A percentile compares a stretch with the other conserved stretches of the same genome.
These are phyloP conservation scores for Dicycla oo DNA, from an alignment of 2,888 invertebrate genomes.

Conservation along the genomic window DNA sequence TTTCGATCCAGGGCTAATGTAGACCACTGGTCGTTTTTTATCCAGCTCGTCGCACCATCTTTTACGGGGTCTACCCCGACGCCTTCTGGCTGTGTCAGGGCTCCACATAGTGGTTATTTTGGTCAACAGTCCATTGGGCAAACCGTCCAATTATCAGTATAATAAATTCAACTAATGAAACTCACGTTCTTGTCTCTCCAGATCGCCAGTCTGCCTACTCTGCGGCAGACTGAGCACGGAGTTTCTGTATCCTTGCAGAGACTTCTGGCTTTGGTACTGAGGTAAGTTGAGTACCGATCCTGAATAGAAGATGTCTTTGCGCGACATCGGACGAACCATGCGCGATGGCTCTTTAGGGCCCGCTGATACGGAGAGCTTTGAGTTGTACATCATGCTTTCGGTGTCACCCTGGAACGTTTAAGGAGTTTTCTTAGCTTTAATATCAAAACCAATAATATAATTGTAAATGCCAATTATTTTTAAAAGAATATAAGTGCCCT, in stretches of 20 bases:
- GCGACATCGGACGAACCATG: slow-evolving; percentile 97
- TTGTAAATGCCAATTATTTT: too few relatives aligned
- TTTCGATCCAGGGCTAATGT: too few relatives aligned
- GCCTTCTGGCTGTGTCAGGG: too few relatives aligned
- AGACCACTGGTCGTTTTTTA: too few relatives aligned
- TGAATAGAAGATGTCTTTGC: slow-evolving; percentile 99
- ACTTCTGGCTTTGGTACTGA: slow-evolving; percentile 98
- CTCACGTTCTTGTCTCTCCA: slow-evolving; percentile 88
- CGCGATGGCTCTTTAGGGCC: slow-evolving; percentile 84
- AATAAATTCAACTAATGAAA: slow-evolving; percentile 1
- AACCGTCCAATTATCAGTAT: too few relatives aligned
- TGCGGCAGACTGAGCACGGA: slow-evolving; percentile 97
- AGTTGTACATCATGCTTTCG: slow-evolving; percentile 93
- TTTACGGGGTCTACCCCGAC: too few relatives aligned
- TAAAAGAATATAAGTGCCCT: too few relatives aligned
- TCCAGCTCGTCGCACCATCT: too few relatives aligned
- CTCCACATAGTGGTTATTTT: too few relatives aligned
- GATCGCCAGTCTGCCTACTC: slow-evolving; percentile 91
- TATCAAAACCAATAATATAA: too few relatives aligned
- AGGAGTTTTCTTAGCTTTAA: neutral
- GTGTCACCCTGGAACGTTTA: slow-evolving; percentile 85
- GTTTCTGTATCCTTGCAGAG: slow-evolving; percentile 96
- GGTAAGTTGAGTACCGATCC: slow-evolving; percentile 98
- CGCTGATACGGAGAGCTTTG: slow-evolving; percentile 91
- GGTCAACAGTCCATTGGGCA: too few relatives aligned